Evolutionary conservation across 2,113 vertebrate species (phyloP).

Genomic region (Cacatua alba): DNA sequence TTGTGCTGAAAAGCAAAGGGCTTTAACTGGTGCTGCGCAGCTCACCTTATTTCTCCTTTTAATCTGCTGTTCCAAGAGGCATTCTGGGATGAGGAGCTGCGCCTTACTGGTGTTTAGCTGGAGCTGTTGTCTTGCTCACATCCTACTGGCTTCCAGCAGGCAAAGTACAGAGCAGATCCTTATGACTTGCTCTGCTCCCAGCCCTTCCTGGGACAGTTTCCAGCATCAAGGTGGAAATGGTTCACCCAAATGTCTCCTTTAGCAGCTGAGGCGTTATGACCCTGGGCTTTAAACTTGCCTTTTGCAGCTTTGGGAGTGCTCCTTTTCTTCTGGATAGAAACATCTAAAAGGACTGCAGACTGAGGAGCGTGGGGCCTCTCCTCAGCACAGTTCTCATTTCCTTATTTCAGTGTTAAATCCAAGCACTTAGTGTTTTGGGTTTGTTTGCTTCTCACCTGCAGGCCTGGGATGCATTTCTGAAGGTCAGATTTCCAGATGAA

Average conservation of each 20-base stretch:
- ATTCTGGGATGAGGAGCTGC: neutral
- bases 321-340: neutral
- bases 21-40: neutral
- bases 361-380: neutral
- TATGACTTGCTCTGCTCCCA: neutral
- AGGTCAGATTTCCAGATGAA: conserved; percentile 74
- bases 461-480: conserved; percentile 83
- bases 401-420: no score
- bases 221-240: neutral
- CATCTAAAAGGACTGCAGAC: neutral
- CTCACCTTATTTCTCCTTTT: neutral
- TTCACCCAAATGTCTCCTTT: neutral
- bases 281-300: neutral
- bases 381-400: neutral
- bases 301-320: neutral
- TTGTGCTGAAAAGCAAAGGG: neutral
- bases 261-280: neutral
- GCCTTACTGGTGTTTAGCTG: neutral
- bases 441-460: conserved; percentile 46
- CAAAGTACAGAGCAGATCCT: neutral
- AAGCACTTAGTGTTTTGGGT: neutral
- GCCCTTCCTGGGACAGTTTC: neutral
- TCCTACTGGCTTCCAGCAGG: neutral
- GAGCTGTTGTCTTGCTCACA: neutral
- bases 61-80: neutral